Conservation (phyloP, 2,113 vertebrate genomes). For the Colossoma macropomum region DNA sequence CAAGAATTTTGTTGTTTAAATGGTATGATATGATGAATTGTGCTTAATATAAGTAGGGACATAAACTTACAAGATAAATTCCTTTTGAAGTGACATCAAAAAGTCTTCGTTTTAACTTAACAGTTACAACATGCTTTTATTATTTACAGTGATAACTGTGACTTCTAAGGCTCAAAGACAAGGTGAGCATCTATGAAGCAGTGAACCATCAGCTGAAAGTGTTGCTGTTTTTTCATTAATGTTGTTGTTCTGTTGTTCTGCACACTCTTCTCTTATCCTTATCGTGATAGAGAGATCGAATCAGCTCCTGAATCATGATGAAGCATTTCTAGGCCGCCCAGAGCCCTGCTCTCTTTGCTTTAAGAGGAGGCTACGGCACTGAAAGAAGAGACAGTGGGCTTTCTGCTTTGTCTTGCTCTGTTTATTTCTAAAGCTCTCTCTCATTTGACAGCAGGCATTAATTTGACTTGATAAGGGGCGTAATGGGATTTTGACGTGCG, state of each 20-base stretch:
- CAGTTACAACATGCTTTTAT: accelerated
- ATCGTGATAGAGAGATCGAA: background rate
- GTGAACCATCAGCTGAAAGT: background rate
- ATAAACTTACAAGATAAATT: no score
- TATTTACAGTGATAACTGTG: no score
- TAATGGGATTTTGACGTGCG: slow-evolving; percentile 53
- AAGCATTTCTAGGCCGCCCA: background rate
- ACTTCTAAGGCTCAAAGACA: background rate
- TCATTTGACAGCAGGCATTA: slow-evolving; percentile 34
- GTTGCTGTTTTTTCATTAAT: background rate
- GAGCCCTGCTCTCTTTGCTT: background rate
- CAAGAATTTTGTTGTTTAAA: no score
- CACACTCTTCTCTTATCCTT: background rate
- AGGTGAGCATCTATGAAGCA: background rate
- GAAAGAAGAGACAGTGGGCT: slow-evolving; percentile 10
- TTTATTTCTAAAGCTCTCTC: slow-evolving; percentile 48
- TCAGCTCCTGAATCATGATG: slow-evolving; percentile 5
- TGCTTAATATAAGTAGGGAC: no score
- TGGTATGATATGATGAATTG: no score
- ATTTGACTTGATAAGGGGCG: slow-evolving; percentile 47
- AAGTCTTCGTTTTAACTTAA: no score
- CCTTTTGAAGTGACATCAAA: no score
- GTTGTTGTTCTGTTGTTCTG: background rate
- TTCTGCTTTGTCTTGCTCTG: slow-evolving; percentile 32
- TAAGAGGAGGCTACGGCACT: background rate